These are phyloP conservation scores for Percopsis omiscomaycus DNA, from an alignment of 2,797 vertebrate species.

Conservation along the genomic window DNA sequence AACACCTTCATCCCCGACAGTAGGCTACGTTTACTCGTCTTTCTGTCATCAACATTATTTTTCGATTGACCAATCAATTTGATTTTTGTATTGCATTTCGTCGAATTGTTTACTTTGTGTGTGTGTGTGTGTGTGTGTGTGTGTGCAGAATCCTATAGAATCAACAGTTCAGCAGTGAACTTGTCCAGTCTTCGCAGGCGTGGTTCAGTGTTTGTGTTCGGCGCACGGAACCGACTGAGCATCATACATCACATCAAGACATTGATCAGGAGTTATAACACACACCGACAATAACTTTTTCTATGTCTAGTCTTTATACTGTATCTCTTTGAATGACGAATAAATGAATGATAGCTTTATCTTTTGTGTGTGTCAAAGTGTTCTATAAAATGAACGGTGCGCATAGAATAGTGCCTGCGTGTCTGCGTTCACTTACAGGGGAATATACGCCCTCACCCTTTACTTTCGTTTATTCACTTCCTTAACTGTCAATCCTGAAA, in stretches of 20 bases:
- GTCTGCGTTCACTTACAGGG: no score
- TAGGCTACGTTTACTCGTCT: slow-evolving; percentile 58
- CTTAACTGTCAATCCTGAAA: no score
- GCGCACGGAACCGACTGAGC: slow-evolving; percentile 51
- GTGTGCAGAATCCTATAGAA: slow-evolving; percentile 73
- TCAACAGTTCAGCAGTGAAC: slow-evolving; percentile 65
- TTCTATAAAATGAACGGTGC: no score
- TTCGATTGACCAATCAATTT: background rate
- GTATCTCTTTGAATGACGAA: background rate
- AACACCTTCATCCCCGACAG: slow-evolving; percentile 72
- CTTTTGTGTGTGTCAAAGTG: no score
- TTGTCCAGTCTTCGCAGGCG: slow-evolving; percentile 66
- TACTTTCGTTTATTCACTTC: no score
- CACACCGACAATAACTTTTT: slow-evolving; percentile 18
- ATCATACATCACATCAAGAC: slow-evolving; percentile 65
- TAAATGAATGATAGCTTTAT: no score
- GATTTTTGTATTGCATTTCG: background rate
- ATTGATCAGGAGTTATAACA: slow-evolving; percentile 69
- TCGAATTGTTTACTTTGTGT: background rate
- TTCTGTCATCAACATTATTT: background rate
- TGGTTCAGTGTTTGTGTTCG: slow-evolving; percentile 72
- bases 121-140: background rate
- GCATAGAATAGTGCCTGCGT: no score
- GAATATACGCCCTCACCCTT: no score
- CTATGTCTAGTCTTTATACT: background rate